A percentile compares a stretch with the other conserved stretches of the same genome.
Conservation (phyloP, 2,113 vertebrate species). For the Esox niger region DNA sequence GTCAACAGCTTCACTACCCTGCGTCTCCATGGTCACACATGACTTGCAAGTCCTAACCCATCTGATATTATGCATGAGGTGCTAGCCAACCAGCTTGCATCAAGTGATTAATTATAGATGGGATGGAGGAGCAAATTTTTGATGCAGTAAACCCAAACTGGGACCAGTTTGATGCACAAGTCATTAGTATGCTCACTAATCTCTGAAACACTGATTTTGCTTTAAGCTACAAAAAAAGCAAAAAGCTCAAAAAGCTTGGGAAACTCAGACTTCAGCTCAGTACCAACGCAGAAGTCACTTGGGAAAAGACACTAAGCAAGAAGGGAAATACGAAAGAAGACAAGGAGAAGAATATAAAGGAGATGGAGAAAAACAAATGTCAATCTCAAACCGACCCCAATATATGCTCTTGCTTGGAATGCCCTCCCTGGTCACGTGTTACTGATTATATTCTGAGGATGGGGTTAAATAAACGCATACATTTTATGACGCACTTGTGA, state of each 20-base stretch:
- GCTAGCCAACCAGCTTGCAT: not conserved
- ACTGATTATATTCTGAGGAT: too few species aligned
- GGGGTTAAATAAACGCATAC: too few species aligned
- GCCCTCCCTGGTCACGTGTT: too few species aligned
- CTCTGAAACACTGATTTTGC: constrained; percentile 15
- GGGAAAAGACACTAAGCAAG: not conserved
- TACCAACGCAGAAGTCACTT: constrained; percentile 4
- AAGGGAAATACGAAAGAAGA: constrained; percentile 4
- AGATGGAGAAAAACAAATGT: too few species aligned
- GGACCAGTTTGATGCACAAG: constrained; percentile 18
- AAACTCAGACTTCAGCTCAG: constrained; percentile 6
- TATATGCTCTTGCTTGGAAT: too few species aligned
- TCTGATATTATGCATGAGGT: not conserved
- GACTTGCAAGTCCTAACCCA: too few species aligned
- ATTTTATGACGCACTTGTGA: too few species aligned
- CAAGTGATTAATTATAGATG: constrained; percentile 32
- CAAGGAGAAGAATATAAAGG: not conserved
- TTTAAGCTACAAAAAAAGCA: constrained; percentile 3
- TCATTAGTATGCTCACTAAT: constrained; percentile 29
- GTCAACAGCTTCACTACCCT: too few species aligned
- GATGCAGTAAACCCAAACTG: constrained; percentile 20
- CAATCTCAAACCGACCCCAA: too few species aligned
- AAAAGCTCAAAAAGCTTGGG: not conserved
- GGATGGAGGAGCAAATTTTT: constrained; percentile 8
- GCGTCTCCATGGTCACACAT: too few species aligned